These are phyloP conservation scores for Strigamia maritima DNA, from an alignment of 2,888 invertebrate species.

Conservation along the genomic window DNA sequence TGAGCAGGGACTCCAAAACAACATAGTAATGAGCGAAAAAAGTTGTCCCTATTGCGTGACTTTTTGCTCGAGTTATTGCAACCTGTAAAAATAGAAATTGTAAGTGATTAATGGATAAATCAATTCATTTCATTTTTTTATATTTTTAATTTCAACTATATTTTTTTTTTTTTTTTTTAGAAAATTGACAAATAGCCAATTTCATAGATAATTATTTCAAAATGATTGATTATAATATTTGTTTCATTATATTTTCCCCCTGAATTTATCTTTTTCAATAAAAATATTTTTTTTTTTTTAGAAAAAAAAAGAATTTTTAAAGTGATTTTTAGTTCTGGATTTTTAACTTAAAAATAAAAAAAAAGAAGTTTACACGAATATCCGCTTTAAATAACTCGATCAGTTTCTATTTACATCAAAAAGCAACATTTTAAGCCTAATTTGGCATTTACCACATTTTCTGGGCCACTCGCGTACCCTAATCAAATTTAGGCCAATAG, in stretches of 20 bases:
- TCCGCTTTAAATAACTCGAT: background rate
- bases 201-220: background rate
- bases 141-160: background rate
- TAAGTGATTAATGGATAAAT: background rate
- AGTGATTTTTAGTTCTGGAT: too few relatives aligned
- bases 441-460: background rate
- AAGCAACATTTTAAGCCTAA: background rate
- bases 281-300: background rate
- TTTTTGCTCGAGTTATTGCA: slow-evolving; percentile 53
- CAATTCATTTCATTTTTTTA: background rate
- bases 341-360: background rate
- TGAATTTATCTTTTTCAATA: background rate
- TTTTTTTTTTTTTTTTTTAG: background rate
- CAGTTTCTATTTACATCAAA: slow-evolving; percentile 5
- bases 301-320: background rate
- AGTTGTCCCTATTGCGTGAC: slow-evolving; percentile 61
- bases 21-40: slow-evolving; percentile 80
- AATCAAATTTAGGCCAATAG: background rate
- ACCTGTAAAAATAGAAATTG: slow-evolving; percentile 1
- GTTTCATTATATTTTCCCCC: background rate
- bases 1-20: slow-evolving; percentile 63
- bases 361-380: background rate
- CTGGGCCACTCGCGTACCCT: background rate
- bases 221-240: background rate
- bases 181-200: background rate